These are phyloP conservation scores for Gorilla gorilla DNA, from an alignment of 2,113 vertebrate species.

Conservation along the genomic window DNA sequence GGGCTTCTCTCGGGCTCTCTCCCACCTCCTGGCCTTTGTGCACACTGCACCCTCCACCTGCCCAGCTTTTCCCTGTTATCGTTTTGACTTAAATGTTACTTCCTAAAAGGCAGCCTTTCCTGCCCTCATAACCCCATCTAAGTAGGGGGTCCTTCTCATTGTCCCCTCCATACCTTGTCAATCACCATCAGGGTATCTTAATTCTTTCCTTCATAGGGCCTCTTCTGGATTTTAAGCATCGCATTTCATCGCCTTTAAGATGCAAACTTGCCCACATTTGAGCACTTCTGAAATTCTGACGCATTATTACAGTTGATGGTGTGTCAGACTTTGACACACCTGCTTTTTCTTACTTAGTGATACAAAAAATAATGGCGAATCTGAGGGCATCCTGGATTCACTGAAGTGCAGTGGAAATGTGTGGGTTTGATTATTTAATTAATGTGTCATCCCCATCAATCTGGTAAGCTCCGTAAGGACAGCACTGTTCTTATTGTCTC, in stretches of 20 bases:
- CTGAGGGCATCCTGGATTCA: background rate
- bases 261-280: fast-evolving
- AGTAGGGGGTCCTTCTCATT: background rate
- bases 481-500: background rate
- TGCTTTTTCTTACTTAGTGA: background rate
- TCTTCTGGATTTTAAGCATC: background rate
- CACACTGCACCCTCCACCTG: background rate
- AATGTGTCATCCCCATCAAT: background rate
- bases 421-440: background rate
- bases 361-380: too few relatives aligned
- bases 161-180: background rate
- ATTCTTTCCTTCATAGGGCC: background rate
- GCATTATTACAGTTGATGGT: fast-evolving
- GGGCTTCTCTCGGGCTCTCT: fast-evolving
- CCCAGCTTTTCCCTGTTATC: background rate
- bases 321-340: background rate
- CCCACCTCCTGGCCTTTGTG: background rate
- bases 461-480: fast-evolving
- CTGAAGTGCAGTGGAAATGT: fast-evolving
- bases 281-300: background rate
- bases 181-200: background rate
- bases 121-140: background rate
- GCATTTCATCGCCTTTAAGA: background rate
- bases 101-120: background rate
- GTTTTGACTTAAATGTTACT: background rate